These are phyloP conservation scores for Carduelis carduelis DNA, from an alignment of 2,797 vertebrate species.

Conservation along the genomic window DNA sequence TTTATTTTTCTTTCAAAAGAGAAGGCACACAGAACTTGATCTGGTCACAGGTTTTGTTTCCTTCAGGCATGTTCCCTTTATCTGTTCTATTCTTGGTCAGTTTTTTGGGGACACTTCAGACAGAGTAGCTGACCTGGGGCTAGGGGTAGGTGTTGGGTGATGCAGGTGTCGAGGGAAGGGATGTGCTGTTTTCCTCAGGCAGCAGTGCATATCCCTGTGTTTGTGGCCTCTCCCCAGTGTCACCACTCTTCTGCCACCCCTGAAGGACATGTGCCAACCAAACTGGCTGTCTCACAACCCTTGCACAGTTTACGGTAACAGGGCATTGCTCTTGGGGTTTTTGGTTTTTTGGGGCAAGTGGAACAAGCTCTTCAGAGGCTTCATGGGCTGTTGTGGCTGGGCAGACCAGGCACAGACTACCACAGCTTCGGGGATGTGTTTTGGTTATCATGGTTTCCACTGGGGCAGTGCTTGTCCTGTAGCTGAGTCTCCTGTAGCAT, in stretches of 20 bases:
- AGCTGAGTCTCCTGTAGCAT: background rate
- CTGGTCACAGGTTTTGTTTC: background rate
- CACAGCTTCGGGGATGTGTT: background rate
- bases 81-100: background rate
- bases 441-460: background rate
- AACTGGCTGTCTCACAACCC: background rate
- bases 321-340: background rate
- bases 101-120: background rate
- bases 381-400: background rate
- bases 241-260: background rate
- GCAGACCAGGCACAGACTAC: background rate
- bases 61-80: background rate
- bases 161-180: background rate
- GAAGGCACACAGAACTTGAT: background rate
- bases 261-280: background rate
- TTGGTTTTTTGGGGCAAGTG: background rate
- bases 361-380: background rate
- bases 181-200: background rate
- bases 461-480: background rate
- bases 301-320: background rate
- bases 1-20: background rate
- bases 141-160: background rate
- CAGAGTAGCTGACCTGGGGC: background rate
- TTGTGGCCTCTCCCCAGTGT: background rate
- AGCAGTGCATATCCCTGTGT: background rate